Evolutionary conservation across 2,888 invertebrate species (phyloP).

Genomic region (Rhamnusium bicolor): DNA sequence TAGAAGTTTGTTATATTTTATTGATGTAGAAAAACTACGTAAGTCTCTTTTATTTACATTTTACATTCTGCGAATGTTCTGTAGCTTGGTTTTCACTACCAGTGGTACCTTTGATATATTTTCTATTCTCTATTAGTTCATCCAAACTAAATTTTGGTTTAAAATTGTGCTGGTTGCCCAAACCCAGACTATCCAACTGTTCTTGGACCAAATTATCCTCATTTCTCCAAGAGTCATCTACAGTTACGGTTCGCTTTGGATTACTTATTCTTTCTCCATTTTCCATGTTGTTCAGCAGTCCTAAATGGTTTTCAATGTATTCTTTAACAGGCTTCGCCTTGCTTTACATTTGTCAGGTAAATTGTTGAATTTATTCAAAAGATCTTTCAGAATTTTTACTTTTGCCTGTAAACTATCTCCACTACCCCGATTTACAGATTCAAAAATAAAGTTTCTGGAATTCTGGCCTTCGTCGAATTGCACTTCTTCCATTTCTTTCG

Average conservation of each 20-base stretch:
- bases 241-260: no score
- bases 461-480: conserved; percentile 51
- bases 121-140: conserved; percentile 47
- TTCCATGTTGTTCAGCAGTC: conserved; percentile 55
- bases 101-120: conserved; percentile 8
- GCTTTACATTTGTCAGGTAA: conserved; percentile 63
- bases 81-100: conserved; percentile 10
- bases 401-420: conserved; percentile 50
- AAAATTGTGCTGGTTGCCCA: conserved; percentile 54
- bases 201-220: conserved; percentile 48
- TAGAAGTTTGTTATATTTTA: conserved; percentile 61
- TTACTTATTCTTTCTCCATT: not conserved
- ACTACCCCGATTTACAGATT: conserved; percentile 43
- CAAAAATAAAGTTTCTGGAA: conserved; percentile 56
- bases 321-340: conserved; percentile 65
- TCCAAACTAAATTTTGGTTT: conserved; percentile 58
- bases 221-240: not conserved
- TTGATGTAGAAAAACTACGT: conserved; percentile 40
- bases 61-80: conserved; percentile 9
- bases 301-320: conserved; percentile 65
- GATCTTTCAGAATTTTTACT: conserved; percentile 55
- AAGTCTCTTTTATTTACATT: conserved; percentile 27
- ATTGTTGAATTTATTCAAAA: conserved; percentile 63
- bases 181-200: conserved; percentile 59
- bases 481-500: conserved; percentile 56